Percentiles rank a stretch among this genome's conserved stretches.
Evolutionary conservation across 2,113 vertebrate species (phyloP).

Genomic region (Gambusia affinis): DNA sequence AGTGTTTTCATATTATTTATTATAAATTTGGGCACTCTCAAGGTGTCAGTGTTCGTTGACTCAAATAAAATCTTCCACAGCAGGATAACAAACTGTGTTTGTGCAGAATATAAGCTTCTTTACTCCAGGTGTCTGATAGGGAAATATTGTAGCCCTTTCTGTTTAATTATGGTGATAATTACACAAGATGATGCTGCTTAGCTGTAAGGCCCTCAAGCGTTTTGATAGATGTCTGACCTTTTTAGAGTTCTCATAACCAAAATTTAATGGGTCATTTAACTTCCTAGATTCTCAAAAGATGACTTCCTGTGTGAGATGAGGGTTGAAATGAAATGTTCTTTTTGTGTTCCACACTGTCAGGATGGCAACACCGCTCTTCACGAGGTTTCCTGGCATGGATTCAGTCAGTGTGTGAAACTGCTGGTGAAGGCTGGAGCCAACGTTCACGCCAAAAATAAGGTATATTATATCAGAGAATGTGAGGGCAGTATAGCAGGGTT

Average conservation of each 20-base stretch:
- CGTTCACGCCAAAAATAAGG: conserved; percentile 95
- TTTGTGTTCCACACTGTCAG: conserved; percentile 68
- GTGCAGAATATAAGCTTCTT: too few relatives aligned
- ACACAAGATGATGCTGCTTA: too few relatives aligned
- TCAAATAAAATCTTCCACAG: too few relatives aligned
- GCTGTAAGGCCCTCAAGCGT: too few relatives aligned
- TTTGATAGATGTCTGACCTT: background rate
- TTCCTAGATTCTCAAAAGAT: too few relatives aligned
- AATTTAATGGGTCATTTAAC: background rate
- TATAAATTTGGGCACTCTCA: too few relatives aligned
- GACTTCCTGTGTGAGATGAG: too few relatives aligned
- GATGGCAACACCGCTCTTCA: conserved; percentile 95
- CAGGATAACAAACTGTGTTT: too few relatives aligned
- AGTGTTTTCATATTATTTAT: too few relatives aligned
- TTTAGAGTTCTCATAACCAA: background rate
- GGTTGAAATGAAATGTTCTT: background rate
- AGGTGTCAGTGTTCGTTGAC: too few relatives aligned
- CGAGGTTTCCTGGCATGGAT: conserved; percentile 95
- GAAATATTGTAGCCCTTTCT: too few relatives aligned
- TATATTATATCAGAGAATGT: conserved; percentile 41
- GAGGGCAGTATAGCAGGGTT: background rate
- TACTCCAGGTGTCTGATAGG: too few relatives aligned
- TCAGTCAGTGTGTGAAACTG: conserved; percentile 93
- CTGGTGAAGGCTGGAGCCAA: conserved; percentile 96
- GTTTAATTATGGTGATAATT: background rate